A percentile compares a stretch with the other conserved stretches of the same genome.
phyloP scores from a whole-genome alignment of 1,140 invertebrate genomes.

The Drosophila melanogaster region DNA sequence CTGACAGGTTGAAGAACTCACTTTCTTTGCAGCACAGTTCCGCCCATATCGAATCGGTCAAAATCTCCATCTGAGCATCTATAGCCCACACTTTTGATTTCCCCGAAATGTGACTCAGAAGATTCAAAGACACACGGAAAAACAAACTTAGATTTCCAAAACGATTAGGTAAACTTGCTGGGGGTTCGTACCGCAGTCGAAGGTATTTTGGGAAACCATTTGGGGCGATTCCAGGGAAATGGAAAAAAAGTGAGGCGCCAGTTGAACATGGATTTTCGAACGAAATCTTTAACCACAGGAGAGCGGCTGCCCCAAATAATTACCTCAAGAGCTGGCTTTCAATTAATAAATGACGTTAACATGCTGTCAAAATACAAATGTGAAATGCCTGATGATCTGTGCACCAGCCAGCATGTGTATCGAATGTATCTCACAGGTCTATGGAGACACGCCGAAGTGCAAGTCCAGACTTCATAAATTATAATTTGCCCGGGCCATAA shows the following conservation, averaged over 20 bases:
- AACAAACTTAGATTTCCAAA: conserved; percentile 66
- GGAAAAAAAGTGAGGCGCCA: conserved; percentile 75
- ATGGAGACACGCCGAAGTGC: conserved; percentile 61
- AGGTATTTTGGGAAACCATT: conserved; percentile 52
- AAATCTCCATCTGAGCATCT: conserved; percentile 22
- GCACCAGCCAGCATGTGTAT: conserved; percentile 62
- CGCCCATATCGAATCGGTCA: conserved; percentile 61
- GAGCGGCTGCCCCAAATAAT: conserved; percentile 53
- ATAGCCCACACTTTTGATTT: conserved; percentile 69
- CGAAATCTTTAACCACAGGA: conserved; percentile 67
- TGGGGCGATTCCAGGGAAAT: conserved; percentile 67
- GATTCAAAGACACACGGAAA: conserved; percentile 19
- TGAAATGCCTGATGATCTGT: conserved; percentile 71
- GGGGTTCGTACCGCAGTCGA: conserved; percentile 45
- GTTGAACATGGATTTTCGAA: conserved; percentile 51
- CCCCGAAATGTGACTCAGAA: conserved; percentile 58
- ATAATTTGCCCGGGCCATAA: conserved; percentile 70
- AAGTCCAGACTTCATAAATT: conserved; percentile 78
- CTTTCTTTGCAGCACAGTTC: conserved; percentile 62
- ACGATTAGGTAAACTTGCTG: conserved; percentile 64
- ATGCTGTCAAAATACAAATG: conserved; percentile 74
- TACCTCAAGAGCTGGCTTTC: conserved; percentile 60
- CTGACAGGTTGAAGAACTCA: conserved; percentile 65
- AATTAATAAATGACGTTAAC: conserved; percentile 83
- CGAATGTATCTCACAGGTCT: conserved; percentile 55